Percentiles rank a stretch among this genome's conserved stretches.
Conservation (phyloP, 2,113 vertebrate genomes). For the Leptocoma aspasia region DNA sequence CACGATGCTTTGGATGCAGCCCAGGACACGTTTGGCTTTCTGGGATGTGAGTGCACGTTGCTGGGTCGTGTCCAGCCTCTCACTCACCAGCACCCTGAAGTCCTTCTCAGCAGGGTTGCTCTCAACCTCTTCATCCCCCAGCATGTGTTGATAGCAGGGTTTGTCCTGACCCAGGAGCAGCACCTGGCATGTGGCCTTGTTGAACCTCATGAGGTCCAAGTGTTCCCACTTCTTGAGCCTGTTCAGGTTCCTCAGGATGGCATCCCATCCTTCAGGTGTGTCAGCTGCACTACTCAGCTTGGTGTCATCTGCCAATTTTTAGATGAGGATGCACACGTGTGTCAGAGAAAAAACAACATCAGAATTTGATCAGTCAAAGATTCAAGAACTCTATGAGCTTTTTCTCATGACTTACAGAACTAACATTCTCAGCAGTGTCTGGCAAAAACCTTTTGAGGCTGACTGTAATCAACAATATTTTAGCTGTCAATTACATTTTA, state of each 20-base stretch:
- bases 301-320: background rate
- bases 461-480: background rate
- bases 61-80: background rate
- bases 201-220: background rate
- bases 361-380: background rate
- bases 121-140: background rate
- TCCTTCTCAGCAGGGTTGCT: background rate
- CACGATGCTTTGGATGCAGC: background rate
- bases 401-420: background rate
- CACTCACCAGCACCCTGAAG: background rate
- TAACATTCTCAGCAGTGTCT: background rate
- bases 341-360: fast-evolving
- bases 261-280: background rate
- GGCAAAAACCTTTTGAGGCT: background rate
- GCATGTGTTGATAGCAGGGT: background rate
- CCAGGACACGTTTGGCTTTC: background rate
- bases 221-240: background rate
- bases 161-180: background rate
- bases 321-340: background rate
- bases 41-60: too few species aligned
- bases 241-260: background rate
- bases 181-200: background rate
- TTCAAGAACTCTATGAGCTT: background rate
- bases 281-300: background rate
- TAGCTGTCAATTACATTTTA: background rate